These are phyloP conservation scores for Chelon labrosus DNA, from an alignment of 2,797 vertebrate genomes.

Conservation along the genomic window DNA sequence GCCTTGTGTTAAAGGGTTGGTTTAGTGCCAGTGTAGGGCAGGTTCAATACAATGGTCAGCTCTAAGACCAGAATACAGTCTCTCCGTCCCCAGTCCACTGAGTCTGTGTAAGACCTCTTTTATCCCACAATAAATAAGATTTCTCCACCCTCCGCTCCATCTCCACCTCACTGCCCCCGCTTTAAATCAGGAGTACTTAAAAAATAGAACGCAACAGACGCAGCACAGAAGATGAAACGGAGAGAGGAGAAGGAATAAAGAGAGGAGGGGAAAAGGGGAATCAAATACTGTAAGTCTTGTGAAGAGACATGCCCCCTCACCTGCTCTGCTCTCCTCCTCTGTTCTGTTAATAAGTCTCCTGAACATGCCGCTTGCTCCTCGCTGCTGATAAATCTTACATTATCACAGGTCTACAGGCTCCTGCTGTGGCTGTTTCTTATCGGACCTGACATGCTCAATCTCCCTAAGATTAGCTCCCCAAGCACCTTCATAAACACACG, in stretches of 20 bases:
- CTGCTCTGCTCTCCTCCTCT: conserved; percentile 33
- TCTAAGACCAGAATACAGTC: conserved; percentile 1
- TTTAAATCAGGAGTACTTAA: conserved; percentile 48
- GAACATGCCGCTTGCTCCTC: conserved; percentile 29
- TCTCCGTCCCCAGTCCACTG: conserved; percentile 18
- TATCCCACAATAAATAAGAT: conserved; percentile 51
- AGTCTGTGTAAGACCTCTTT: conserved; percentile 38
- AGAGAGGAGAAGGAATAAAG: conserved; percentile 41
- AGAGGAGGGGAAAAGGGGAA: conserved; percentile 46
- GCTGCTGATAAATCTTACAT: conserved; percentile 84
- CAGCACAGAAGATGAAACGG: conserved; percentile 21
- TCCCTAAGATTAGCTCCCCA: conserved; percentile 81
- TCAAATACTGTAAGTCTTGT: conserved; percentile 43
- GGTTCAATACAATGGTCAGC: neutral
- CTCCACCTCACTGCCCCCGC: conserved; percentile 23
- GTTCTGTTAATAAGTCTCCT: conserved; percentile 54
- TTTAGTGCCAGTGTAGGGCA: neutral
- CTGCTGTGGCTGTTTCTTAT: conserved; percentile 79
- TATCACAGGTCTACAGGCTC: conserved; percentile 82
- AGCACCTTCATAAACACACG: conserved; percentile 65
- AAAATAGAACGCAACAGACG: conserved; percentile 32
- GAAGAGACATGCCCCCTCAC: conserved; percentile 45
- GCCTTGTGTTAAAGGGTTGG: no score
- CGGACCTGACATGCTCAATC: conserved; percentile 81
- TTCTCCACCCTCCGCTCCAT: conserved; percentile 18